These are phyloP conservation scores for Grammomys surdaster DNA, from an alignment of 2,113 vertebrate genomes.

Conservation along the genomic window DNA sequence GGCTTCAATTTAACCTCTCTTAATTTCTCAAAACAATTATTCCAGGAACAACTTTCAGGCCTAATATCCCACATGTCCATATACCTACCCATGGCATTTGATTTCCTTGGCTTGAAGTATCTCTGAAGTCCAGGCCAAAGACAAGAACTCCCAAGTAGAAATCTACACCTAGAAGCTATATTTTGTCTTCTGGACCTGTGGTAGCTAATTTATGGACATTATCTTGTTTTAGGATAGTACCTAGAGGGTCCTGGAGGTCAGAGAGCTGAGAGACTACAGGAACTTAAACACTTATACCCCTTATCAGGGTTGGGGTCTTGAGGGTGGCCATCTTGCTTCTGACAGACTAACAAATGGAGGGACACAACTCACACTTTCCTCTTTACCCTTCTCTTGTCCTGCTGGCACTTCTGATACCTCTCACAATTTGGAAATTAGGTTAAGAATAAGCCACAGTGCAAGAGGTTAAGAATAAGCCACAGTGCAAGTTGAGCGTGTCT, in stretches of 20 bases:
- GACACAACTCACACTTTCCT: background rate
- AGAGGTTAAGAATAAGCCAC: background rate
- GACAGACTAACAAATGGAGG: slow-evolving; percentile 17
- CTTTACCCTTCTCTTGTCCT: background rate
- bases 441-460: background rate
- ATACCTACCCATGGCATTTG: background rate
- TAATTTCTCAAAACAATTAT: background rate
- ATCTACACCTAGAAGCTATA: background rate
- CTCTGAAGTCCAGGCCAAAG: background rate
- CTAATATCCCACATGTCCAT: background rate
- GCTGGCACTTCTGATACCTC: background rate
- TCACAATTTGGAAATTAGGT: background rate
- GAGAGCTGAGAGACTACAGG: slow-evolving; percentile 45
- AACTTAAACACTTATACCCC: slow-evolving; percentile 15
- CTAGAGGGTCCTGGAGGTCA: background rate
- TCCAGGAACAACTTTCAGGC: background rate
- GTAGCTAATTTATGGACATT: background rate
- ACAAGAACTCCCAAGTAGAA: background rate
- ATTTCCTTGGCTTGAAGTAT: slow-evolving; percentile 44
- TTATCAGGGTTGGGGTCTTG: background rate
- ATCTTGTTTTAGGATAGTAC: slow-evolving; percentile 21
- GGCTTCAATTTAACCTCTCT: background rate
- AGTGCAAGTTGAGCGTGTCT: background rate
- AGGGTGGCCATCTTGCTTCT: background rate
- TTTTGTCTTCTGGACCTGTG: background rate